Percentiles rank a stretch among this genome's conserved stretches.
Evolutionary conservation across 2,797 vertebrate genomes (phyloP).

Genomic region (Cryptoblepharus egeriae): DNA sequence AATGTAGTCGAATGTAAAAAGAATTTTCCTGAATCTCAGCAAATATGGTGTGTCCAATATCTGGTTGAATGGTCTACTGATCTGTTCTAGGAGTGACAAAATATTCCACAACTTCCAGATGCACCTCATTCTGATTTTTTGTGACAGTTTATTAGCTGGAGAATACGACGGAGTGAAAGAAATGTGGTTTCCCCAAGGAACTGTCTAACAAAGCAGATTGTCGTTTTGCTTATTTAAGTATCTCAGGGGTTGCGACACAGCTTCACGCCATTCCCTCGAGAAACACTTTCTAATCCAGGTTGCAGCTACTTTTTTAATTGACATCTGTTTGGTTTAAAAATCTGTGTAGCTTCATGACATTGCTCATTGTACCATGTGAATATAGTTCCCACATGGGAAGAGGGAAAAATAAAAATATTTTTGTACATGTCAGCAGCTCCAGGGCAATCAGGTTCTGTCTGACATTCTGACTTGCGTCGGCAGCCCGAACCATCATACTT

Average conservation of each 20-base stretch:
- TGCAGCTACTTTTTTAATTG: conserved; percentile 55
- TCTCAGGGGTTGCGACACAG: conserved; percentile 38
- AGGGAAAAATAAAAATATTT: not conserved
- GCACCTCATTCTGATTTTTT: not conserved
- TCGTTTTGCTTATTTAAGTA: conserved; percentile 31
- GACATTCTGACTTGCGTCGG: not conserved
- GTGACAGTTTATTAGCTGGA: conserved; percentile 39
- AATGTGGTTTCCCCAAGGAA: not conserved
- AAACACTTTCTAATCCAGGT: conserved; percentile 58
- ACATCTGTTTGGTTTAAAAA: conserved; percentile 69
- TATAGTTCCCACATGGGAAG: conserved; percentile 5
- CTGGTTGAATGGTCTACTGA: conserved; percentile 34
- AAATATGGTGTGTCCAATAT: not conserved
- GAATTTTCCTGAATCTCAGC: not conserved
- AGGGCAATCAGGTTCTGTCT: conserved; percentile 50
- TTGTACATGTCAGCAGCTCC: conserved; percentile 28
- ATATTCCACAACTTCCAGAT: conserved; percentile 21
- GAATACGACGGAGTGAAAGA: not conserved
- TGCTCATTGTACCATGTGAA: conserved; percentile 13
- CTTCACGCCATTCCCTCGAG: conserved; percentile 56
- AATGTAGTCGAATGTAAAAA: not conserved
- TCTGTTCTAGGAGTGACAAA: conserved; percentile 18
- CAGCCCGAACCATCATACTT: not conserved
- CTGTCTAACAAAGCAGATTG: conserved; percentile 14
- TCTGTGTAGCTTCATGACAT: conserved; percentile 50